Conservation (phyloP, 2,888 invertebrate species). For the Scaptodrosophila latifasciaeformis region DNA sequence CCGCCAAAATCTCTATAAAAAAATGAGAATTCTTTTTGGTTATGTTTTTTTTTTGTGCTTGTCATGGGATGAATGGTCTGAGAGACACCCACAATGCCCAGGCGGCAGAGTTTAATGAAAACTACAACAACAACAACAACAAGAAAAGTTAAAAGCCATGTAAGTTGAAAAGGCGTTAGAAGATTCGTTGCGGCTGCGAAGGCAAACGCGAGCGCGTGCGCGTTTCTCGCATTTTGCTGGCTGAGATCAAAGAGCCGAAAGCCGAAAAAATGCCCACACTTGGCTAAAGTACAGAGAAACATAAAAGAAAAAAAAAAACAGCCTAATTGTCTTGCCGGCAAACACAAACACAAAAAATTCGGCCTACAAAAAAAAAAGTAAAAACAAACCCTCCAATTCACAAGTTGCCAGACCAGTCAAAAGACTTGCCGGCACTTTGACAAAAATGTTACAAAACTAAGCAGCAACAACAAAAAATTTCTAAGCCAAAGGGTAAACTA, state of each 20-base stretch:
- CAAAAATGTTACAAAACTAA: too few relatives aligned
- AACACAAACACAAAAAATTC: conserved; percentile 22
- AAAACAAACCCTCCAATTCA: conserved; percentile 57
- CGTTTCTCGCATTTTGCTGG: conserved; percentile 46
- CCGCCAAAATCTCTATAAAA: conserved; percentile 27
- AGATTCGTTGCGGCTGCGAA: conserved; percentile 60
- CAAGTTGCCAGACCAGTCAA: conserved; percentile 46
- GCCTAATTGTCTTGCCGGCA: conserved; percentile 68
- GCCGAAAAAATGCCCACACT: conserved; percentile 65
- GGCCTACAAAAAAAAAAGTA: conserved; percentile 2
- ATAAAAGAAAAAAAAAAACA: conserved; percentile 55
- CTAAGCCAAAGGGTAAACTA: conserved; percentile 72
- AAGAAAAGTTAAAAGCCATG: conserved; percentile 46
- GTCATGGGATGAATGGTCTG: background rate
- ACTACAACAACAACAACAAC: conserved; percentile 27
- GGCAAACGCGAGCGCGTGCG: too few relatives aligned
- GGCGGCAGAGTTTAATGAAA: conserved; percentile 59
- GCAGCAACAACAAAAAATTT: too few relatives aligned
- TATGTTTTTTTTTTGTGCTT: conserved; percentile 1
- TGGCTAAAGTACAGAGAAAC: conserved; percentile 34
- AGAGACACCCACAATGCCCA: conserved; percentile 59
- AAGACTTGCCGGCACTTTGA: conserved; percentile 21
- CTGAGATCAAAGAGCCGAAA: conserved; percentile 58
- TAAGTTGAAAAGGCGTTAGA: conserved; percentile 61
- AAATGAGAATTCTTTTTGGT: conserved; percentile 28